Evolutionary conservation across 2,113 vertebrate genomes (phyloP), one percentile per base, ranked within the genome.

Genomic region (Solenodon paradoxus): DNA sequence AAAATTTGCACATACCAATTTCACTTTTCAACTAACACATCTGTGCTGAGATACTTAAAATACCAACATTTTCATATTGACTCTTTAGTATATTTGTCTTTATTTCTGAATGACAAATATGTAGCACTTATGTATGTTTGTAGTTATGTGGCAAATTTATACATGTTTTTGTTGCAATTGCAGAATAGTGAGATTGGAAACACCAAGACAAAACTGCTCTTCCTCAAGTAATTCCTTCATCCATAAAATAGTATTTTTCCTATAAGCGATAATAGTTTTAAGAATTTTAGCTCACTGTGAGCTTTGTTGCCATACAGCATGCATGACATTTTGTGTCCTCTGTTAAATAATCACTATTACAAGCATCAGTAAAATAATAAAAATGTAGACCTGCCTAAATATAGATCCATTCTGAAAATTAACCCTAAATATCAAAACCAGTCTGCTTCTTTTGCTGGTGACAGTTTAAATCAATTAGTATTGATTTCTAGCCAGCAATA

Each of bases 381-480:
- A 95, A 79, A 42, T 3, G 28, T 32, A 49, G 30, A 30, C 63
- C 17, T 38, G 42, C 17, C 28, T 17, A 93, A 89, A 79, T 87
- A 78, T 40, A 40, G 47, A 92, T 93, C 51, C 24, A 77, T 66
- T 64, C 42, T 71, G 40, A 90, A 96, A 92, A 84, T 90, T 84
- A 95, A 71, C 63, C 90, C 28, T 68, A 61, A 75, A n/a, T 9
- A 68, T n/a, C 24, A 71, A 95, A 92, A 66, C 4, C 38, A 84
- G 12, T 51, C n/a, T 57, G 11, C 71, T 83, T 35, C 26, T 26
- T 85, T 79, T 45, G 77, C 19, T 88, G 84, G 24, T 88, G 81
- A 92, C 35, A 92, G 30, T 71, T 94, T 68, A 80, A 94, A 84
- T 94, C 77, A 96, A 80, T 94, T 51, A 59, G 63, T 88, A 88